Evolutionary conservation across 2,888 invertebrate species (phyloP), one percentile per base, ranked within the genome.

Genomic region (Monoplex corrugatus): DNA sequence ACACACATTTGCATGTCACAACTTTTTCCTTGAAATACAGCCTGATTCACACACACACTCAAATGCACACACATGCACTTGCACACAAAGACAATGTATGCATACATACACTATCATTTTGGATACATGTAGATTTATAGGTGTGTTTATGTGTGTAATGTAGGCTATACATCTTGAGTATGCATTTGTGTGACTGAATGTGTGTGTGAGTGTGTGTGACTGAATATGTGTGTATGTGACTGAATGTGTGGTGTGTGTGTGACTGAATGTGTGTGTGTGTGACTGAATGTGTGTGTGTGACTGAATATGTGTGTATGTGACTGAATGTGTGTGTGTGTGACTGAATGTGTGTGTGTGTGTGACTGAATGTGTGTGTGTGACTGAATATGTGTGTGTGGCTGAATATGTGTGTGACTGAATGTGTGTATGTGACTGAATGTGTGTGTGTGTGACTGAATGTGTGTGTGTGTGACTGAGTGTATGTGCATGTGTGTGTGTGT

Each of bases 401-500:
- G n/a, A n/a, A n/a, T n/a, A n/a, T 28, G 32, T 72, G 72, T n/a
- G n/a, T 6, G 5, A 35, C 35, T 50, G 50, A 13, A 16, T 50
- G 50, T 50, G 45, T 84, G 84, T 45, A 23, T n/a, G 45, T 44
- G 3, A 6, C 5, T 72, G 72, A n/a, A n/a, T 6, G 5, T 72
- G 72, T 50, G 50, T 50, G 50, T 50, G 50, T 50, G 45, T 84
- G 84, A n/a, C n/a, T n/a, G n/a, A n/a, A n/a, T n/a, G n/a, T n/a
- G n/a, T n/a, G n/a, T n/a, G n/a, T n/a, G n/a, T n/a, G n/a, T n/a
- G n/a, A n/a, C n/a, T n/a, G n/a, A n/a, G 3, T 28, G 32, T 72
- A 35, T n/a, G n/a, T 6, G 5, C 35, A 35, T 50, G 50, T 50
- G 50, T 50, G 50, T 50, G 45, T 84, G 84, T 45, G 6, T n/a